Evolutionary conservation across 2,888 invertebrate species (phyloP).

Genomic region (Lobophora halterata): DNA sequence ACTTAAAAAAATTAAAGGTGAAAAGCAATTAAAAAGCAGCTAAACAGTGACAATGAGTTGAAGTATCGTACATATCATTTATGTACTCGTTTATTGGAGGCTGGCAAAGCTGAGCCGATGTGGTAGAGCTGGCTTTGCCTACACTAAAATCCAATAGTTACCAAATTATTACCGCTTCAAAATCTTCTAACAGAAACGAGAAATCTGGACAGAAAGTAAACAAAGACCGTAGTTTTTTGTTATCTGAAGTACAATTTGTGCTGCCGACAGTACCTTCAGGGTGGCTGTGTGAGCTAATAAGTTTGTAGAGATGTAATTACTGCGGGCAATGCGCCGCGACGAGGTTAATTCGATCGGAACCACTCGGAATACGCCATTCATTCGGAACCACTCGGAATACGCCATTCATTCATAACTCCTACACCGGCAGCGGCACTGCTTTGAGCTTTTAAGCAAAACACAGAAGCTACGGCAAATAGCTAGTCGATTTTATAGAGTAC

Average conservation of each 20-base stretch:
- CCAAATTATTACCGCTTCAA: too few species aligned
- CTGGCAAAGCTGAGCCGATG: too few species aligned
- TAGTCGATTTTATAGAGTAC: constrained; percentile 5
- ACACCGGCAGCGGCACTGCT: constrained; percentile 1
- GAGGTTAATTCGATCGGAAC: constrained; percentile 38
- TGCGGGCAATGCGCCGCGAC: constrained; percentile 38
- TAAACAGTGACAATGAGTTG: too few species aligned
- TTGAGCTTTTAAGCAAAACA: constrained; percentile 4
- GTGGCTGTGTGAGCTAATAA: constrained; percentile 19
- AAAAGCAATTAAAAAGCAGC: too few species aligned
- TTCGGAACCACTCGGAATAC: constrained; percentile 35
- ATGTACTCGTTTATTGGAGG: too few species aligned
- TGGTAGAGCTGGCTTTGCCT: too few species aligned
- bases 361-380: constrained; percentile 32
- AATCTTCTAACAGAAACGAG: too few species aligned
- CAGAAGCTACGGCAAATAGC: constrained; percentile 20
- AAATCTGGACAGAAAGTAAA: too few species aligned
- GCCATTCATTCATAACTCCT: constrained; percentile 21
- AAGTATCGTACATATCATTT: too few species aligned
- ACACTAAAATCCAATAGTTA: too few species aligned
- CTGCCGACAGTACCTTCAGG: constrained; percentile 3
- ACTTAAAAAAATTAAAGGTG: too few species aligned
- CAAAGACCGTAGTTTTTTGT: too few species aligned
- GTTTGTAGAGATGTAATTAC: constrained; percentile 40
- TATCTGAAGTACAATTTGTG: background rate